Base-by-base conservation (phyloP, 2,888 invertebrate genomes). In the Sminthurinus aureus region DNA sequence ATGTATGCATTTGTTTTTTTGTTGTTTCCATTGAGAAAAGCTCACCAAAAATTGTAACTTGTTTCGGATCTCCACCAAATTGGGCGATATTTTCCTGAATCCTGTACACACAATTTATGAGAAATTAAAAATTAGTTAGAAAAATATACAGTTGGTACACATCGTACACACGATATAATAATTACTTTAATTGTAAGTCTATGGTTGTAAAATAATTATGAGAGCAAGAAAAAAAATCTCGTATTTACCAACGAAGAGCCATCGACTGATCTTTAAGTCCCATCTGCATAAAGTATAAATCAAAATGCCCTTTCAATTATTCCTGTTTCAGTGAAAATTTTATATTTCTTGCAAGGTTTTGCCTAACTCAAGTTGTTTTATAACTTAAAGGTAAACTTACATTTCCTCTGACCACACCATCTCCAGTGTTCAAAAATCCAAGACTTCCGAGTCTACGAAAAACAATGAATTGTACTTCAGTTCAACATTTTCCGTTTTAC, bases 351-450 rank as follows among this genome's bases (percentile, higher is more conserved):
- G n/a, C n/a, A n/a, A n/a, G n/a, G n/a, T n/a, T n/a, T 58, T 58
- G 58, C 15, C 64, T 18, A 64, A 64, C 6, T 38, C 3, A 38
- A 38, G 38, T 38, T 38, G 38, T 38, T 38, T 4, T 38, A 38
- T 38, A n/a, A n/a, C n/a, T n/a, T n/a, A n/a, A n/a, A n/a, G n/a
- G n/a, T n/a, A 12, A 58, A 15, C 64, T 86, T 84, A 84, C 83
- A 67, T 87, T 87, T 0, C 88, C 87, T 0, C 84, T 50, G 0
- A 86, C 80, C 1, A 83, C 84, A 3, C 84, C 85, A 83, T 88
- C 88, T 0, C 86, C 88, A n/a, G 88, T 87, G 52, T 86, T 88
- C 13, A 88, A 77, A 82, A 87, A 87, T n/a, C 87, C 87, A 64
- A 64, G 9, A n/a, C 18, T 18, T 0, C 64, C 64, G 1, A 64